Conservation (phyloP, 23 tunicate species). For the Trididemnum nubilum region DNA sequence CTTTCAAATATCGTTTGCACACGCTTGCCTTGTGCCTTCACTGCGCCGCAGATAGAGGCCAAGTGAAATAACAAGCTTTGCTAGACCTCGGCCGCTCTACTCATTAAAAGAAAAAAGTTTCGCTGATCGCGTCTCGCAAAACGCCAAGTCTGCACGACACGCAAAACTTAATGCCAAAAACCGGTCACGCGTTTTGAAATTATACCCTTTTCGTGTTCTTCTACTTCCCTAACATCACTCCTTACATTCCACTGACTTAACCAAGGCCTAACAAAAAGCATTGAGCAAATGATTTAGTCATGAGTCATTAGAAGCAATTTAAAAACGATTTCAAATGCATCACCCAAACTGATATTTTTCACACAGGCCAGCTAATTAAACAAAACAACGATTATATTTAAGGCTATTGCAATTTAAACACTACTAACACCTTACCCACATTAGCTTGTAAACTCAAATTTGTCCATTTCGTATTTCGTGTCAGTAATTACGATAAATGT, state of each 20-base stretch:
- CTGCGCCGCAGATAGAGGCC: slow-evolving; percentile 16
- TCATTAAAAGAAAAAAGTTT: neutral
- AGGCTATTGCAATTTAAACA: too few species aligned
- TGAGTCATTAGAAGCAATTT: neutral
- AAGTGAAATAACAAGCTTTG: slow-evolving; percentile 17
- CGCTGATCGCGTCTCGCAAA: neutral
- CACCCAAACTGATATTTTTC: slow-evolving; percentile 22
- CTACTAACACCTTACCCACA: too few species aligned
- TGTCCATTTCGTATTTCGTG: too few species aligned
- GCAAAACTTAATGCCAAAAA: too few species aligned
- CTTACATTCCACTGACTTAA: too few species aligned
- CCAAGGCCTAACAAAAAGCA: too few species aligned
- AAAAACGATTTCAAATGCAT: neutral
- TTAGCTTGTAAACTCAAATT: too few species aligned
- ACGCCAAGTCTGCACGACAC: neutral
- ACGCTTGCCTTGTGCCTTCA: slow-evolving; percentile 6
- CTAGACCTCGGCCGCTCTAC: neutral
- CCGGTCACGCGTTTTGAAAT: too few species aligned
- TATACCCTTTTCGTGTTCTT: neutral
- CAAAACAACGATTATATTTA: neutral
- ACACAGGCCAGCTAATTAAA: neutral
- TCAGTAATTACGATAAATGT: too few species aligned
- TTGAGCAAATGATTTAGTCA: neutral
- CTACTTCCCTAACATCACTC: neutral
- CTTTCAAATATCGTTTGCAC: neutral